Percentiles rank a stretch among this genome's conserved stretches.
These are phyloP conservation scores for Hirundichthys speculiger DNA, from an alignment of 2,113 vertebrate genomes.

Conservation along the genomic window DNA sequence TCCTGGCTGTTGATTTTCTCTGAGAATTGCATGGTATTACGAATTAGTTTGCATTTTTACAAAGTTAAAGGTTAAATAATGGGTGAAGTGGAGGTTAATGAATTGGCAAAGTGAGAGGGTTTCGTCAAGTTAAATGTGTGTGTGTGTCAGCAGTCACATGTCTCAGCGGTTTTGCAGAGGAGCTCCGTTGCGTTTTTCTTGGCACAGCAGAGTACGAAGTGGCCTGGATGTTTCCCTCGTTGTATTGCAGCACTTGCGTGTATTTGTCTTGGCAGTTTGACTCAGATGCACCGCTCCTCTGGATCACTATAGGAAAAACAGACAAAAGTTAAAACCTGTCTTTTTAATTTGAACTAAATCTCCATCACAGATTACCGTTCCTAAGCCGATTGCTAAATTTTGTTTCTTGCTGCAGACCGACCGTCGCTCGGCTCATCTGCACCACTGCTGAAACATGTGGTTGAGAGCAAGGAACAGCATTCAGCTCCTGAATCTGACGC, in stretches of 20 bases:
- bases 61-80: slow-evolving; percentile 1
- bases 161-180: slow-evolving; percentile 18
- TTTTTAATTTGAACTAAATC: too few species aligned
- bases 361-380: too few species aligned
- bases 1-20: too few species aligned
- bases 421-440: too few species aligned
- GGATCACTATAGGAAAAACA: slow-evolving; percentile 42
- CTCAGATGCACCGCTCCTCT: slow-evolving; percentile 40
- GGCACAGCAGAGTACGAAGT: slow-evolving; percentile 39
- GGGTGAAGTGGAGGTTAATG: not conserved
- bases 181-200: slow-evolving; percentile 48
- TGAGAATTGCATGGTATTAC: too few species aligned
- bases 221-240: slow-evolving; percentile 26
- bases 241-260: slow-evolving; percentile 25
- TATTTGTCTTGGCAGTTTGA: slow-evolving; percentile 62
- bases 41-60: not conserved
- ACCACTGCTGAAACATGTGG: too few species aligned
- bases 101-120: slow-evolving; percentile 3
- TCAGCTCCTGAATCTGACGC: too few species aligned
- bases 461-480: too few species aligned
- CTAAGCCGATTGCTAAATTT: too few species aligned
- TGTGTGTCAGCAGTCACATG: slow-evolving; percentile 23
- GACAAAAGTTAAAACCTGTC: slow-evolving; percentile 17
- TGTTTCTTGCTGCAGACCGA: too few species aligned
- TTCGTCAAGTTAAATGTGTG: slow-evolving; percentile 3